Evolutionary conservation across 2,888 invertebrate species (phyloP).

Genomic region (Lasius platythorax): DNA sequence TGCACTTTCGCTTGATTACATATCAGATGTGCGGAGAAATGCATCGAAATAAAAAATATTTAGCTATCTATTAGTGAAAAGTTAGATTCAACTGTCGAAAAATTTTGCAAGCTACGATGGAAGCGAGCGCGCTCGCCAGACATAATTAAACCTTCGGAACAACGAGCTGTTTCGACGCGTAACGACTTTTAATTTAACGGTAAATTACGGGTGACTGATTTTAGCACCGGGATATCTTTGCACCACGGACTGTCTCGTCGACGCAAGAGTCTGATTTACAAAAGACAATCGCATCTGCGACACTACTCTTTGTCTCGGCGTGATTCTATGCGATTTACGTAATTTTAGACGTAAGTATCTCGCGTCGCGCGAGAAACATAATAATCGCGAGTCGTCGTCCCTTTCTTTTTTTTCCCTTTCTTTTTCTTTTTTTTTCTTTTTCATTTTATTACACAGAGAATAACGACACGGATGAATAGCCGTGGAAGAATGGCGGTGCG

Average conservation of each 20-base stretch:
- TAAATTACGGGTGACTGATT: slow-evolving; percentile 1
- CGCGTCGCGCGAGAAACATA: slow-evolving; percentile 30
- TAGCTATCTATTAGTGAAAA: neutral
- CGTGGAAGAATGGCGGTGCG: slow-evolving; percentile 54
- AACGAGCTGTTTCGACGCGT: neutral
- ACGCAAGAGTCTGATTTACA: neutral
- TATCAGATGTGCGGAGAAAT: neutral
- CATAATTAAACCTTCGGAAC: slow-evolving; percentile 9
- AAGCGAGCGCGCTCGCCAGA: neutral
- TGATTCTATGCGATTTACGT: slow-evolving; percentile 10
- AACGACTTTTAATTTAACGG: slow-evolving; percentile 3
- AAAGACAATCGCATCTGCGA: slow-evolving; percentile 11
- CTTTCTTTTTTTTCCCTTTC: neutral
- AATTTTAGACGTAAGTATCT: slow-evolving; percentile 22
- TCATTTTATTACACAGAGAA: slow-evolving; percentile 31
- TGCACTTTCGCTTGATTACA: slow-evolving; percentile 11
- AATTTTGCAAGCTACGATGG: neutral
- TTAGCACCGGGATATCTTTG: neutral
- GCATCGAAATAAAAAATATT: neutral
- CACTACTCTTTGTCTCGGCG: neutral
- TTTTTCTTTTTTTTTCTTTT: neutral
- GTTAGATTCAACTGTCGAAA: neutral
- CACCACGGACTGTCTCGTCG: neutral
- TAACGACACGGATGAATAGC: slow-evolving; percentile 54
- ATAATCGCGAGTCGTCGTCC: slow-evolving; percentile 15